Evolutionary conservation across 2,888 invertebrate genomes (phyloP), one percentile per base, ranked within the genome.

Genomic region (Brachyptera putata): DNA sequence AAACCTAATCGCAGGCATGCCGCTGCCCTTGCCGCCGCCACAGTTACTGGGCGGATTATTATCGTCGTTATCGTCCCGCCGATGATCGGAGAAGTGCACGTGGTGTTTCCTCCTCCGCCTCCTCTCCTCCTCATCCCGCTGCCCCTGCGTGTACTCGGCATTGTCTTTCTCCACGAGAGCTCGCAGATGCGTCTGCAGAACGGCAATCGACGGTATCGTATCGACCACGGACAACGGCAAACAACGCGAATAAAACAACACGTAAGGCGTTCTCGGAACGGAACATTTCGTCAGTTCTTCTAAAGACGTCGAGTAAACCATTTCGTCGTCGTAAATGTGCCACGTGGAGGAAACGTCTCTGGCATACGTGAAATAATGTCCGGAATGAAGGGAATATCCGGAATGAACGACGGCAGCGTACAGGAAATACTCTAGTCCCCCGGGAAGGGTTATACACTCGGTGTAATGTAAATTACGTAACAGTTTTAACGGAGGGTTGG

Each of bases 341-440:
- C 93, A 93, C 58, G 76, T 76, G 34, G 81, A 76, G 59, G 78
- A 77, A 16, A 74, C 75, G 70, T 88, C 88, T 34, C 84, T 81
- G 0, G 89, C 91, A 61, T 89, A 84, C 0, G 91, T 91, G 72
- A 90, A 91, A 72, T 94, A 94, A 71, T 94, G 94, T 0, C 93
- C 94, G 0, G 89, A 87, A 70, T 93, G 89, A 65, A 91, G 84
- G 56, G 87, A 88, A 21, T 84, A 83, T 1, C 94, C 94, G 0
- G 86, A 84, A 73, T 94, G 94, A 0, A 94, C 86, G 0, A 94
- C 87, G 0, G 91, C 89, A 0, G 91, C 90, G 71, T 90, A 91
- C 30, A 94, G 74, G 36, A 80, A 79, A 72, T 91, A 93, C 5
- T 37, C 50, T 26, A 16, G 18, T 16, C 16, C 68, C 1, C 73